Evolutionary conservation across 35 echinoderm and acorn worm genomes (phyloP).

Genomic region (Ophiothrix spiculata): DNA sequence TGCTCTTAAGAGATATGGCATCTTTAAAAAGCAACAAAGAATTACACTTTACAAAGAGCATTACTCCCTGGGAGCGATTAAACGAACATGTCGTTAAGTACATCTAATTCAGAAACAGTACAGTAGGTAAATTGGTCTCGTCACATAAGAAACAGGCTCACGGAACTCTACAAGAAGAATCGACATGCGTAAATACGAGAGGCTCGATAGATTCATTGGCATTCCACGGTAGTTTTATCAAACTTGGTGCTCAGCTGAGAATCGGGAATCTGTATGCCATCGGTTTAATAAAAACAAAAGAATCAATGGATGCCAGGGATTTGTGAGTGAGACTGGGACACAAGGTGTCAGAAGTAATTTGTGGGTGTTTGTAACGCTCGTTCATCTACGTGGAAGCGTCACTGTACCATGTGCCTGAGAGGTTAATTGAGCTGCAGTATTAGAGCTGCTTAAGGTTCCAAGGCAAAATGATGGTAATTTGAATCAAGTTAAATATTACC

Average conservation of each 20-base stretch:
- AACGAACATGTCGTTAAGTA: slow-evolving; percentile 10
- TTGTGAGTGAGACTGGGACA: background rate
- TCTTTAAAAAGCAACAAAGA: too few species aligned
- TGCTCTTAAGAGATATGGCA: too few species aligned
- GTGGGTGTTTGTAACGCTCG: background rate
- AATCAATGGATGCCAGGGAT: background rate
- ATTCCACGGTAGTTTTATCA: slow-evolving; percentile 5
- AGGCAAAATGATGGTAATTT: background rate
- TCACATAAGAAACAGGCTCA: background rate
- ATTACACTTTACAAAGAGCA: background rate
- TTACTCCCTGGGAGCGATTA: slow-evolving; percentile 1
- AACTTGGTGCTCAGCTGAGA: background rate
- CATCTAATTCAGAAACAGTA: background rate
- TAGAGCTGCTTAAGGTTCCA: background rate
- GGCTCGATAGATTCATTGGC: background rate
- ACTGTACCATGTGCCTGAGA: background rate
- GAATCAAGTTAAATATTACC: background rate
- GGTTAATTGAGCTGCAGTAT: slow-evolving; percentile 3
- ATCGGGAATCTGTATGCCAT: background rate
- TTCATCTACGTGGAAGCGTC: background rate
- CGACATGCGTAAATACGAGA: background rate
- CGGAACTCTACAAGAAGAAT: background rate
- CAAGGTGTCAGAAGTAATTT: slow-evolving; percentile 1
- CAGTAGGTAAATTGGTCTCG: slow-evolving; percentile 3
- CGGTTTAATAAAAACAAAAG: background rate